phyloP scores from a whole-genome alignment of 2,888 invertebrate genomes.

The Ennomos quercinarius region DNA sequence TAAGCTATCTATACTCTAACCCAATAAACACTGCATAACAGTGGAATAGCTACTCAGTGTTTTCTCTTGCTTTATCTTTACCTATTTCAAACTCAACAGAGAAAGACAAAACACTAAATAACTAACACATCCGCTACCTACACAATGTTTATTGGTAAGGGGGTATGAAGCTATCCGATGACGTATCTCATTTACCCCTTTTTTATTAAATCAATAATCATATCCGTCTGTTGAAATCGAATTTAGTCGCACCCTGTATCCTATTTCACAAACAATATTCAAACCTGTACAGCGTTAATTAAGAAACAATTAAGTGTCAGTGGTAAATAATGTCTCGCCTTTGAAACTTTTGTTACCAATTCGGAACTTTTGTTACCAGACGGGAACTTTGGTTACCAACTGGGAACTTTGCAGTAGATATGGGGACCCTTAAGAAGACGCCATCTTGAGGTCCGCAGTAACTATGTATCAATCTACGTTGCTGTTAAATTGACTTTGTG shows the following conservation, averaged over 20 bases:
- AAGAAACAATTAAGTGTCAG: constrained; percentile 45
- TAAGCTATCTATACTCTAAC: too few relatives aligned
- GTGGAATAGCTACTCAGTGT: too few relatives aligned
- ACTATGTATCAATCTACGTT: constrained; percentile 26
- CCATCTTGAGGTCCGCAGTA: constrained; percentile 22
- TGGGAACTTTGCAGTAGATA: constrained; percentile 26
- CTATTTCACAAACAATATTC: constrained; percentile 15
- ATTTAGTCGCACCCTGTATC: constrained; percentile 14
- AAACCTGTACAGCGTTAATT: constrained; percentile 40
- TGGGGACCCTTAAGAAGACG: constrained; percentile 39
- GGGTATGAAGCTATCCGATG: too few relatives aligned
- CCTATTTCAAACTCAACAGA: too few relatives aligned
- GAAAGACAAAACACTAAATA: too few relatives aligned
- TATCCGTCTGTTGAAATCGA: constrained; percentile 11
- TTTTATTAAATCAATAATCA: too few relatives aligned
- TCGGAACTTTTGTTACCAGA: constrained; percentile 26
- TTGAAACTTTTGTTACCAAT: constrained; percentile 39
- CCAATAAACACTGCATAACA: too few relatives aligned
- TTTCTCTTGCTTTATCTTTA: too few relatives aligned
- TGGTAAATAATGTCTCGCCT: constrained; percentile 41
- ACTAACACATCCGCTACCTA: too few relatives aligned
- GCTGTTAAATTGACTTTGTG: constrained; percentile 59
- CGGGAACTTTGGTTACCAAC: constrained; percentile 38
- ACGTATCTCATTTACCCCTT: too few relatives aligned
- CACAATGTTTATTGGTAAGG: too few relatives aligned